Evolutionary conservation across 2,113 vertebrate genomes (phyloP).

Genomic region (Nanorana parkeri): DNA sequence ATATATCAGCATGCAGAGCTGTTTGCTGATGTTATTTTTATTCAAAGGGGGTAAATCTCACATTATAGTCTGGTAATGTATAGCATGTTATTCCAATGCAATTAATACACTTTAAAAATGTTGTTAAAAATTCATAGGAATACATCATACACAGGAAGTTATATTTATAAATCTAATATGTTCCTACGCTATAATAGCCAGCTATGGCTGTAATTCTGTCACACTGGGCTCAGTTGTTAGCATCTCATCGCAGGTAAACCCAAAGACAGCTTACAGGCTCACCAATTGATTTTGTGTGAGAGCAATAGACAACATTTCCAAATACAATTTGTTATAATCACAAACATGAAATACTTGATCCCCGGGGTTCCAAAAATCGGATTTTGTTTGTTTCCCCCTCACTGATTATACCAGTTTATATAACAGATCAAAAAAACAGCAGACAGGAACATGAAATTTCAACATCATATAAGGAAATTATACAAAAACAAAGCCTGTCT

Average conservation of each 20-base stretch:
- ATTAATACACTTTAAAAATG: too few species aligned
- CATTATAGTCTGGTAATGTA: too few species aligned
- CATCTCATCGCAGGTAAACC: slow-evolving; percentile 1
- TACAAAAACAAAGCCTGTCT: too few species aligned
- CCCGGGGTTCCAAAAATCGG: background rate
- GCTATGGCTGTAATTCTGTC: background rate
- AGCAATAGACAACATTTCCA: slow-evolving; percentile 9
- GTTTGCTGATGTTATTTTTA: too few species aligned
- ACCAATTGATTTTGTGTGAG: slow-evolving; percentile 27
- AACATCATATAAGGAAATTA: too few species aligned
- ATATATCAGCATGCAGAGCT: too few species aligned
- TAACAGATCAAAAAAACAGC: background rate
- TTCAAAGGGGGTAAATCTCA: too few species aligned
- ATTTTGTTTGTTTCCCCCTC: background rate
- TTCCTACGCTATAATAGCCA: background rate
- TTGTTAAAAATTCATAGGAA: too few species aligned
- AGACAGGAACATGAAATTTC: too few species aligned
- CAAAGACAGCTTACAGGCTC: slow-evolving; percentile 31
- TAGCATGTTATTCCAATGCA: too few species aligned
- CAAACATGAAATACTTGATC: slow-evolving; percentile 2
- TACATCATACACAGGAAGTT: too few species aligned
- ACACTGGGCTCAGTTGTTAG: slow-evolving; percentile 25
- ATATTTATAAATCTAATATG: too few species aligned
- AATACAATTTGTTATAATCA: slow-evolving; percentile 22
- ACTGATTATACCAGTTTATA: background rate